Base-by-base conservation (phyloP, 2,797 vertebrate species). In the Galagoides demidoff region DNA sequence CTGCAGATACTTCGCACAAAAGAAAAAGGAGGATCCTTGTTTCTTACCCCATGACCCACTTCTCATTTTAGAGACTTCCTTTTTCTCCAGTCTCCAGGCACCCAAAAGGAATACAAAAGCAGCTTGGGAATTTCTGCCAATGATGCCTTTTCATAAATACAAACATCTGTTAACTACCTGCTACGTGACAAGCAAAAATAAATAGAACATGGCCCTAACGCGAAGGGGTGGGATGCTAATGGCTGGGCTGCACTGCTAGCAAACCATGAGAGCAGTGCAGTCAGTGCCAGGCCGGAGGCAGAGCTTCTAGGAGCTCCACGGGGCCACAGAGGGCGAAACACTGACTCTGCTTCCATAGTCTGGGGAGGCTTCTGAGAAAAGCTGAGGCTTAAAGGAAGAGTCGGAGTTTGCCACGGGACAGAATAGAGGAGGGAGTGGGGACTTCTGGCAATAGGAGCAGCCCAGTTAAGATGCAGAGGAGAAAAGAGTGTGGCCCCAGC, bases 51-150 rank as follows among this genome's bases (percentile, higher is more conserved):
- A 79, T 63, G 73, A 73, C 52, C 90, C 93, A 68, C 85, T 93
- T 96, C 88, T 95, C 77, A 68, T 52, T 74, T 92, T 29, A 59
- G 76, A 94, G 85, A 71, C 64, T 89, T 94, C 89, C 39, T 85
- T 94, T 90, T 29, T 22, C 10, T 14, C 6, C n/a, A 49, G 37
- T 76, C 23, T 39, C 17, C 19, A 52, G 31, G 81, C 45, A 79
- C 45, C 59, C 45, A 63, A 23, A 90, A 90, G 55, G 29, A 89
- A 94, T 29, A 92, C 31, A 96, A 92, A 71, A 74, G 34, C 70
- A 83, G 27, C 83, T 79, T 79, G 10, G 55, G 78, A 94, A 95
- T 96, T 93, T 95, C 52, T 95, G 25, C 63, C 59, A 78, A 2
- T 37, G 16, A 61, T 64, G 45, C 2, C 74, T 71, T 89, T 87